Base-by-base conservation (phyloP, 2,113 vertebrate species). In the Saguinus midas region DNA sequence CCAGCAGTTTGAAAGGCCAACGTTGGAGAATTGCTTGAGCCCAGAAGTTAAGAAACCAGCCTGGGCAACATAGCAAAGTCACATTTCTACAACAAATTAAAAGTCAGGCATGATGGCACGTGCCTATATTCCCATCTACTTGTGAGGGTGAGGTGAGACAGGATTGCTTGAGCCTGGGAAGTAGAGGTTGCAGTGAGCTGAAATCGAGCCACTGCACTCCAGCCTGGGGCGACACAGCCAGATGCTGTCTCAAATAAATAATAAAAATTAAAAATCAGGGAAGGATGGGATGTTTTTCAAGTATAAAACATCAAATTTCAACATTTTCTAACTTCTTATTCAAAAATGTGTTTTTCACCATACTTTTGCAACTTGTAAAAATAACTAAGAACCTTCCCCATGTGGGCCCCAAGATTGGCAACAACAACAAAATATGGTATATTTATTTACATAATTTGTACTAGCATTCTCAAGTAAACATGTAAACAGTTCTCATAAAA, bases 401-500 rank as follows among this genome's bases (percentile, higher is more conserved):
- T 70, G 73, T 20, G 48, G 81, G 37, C 11, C 92, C 11, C 11
- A 91, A 94, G 43, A 86, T 0, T 75, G 52, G 58, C 25, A 57
- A 92, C 13, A 94, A 23, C 13, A 76, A 96, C 35, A 82, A 52
- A 27, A 87, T 85, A 83, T 87, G 48, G 37, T 85, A 55, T 1
- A 61, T 25, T 76, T 90, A 82, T 72, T 76, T 90, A 75, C 3
- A 29, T 78, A 78, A 57, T 70, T 84, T 2, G 2, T 83, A 86
- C 72, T 64, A 73, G 55, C 37, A 80, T 57, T 92, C 37, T 82
- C 9, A 85, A 61, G 76, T 25, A 88, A 95, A 81, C 27, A 87
- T 73, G 92, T 78, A 90, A 87, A 35, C 32, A 94, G 29, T 76
- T 96, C 45, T 92, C 68, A 81, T 66, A 78, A 96, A 95, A 87